Evolutionary conservation across 2,797 vertebrate species (phyloP).

Genomic region (Protonibea diacanthus): DNA sequence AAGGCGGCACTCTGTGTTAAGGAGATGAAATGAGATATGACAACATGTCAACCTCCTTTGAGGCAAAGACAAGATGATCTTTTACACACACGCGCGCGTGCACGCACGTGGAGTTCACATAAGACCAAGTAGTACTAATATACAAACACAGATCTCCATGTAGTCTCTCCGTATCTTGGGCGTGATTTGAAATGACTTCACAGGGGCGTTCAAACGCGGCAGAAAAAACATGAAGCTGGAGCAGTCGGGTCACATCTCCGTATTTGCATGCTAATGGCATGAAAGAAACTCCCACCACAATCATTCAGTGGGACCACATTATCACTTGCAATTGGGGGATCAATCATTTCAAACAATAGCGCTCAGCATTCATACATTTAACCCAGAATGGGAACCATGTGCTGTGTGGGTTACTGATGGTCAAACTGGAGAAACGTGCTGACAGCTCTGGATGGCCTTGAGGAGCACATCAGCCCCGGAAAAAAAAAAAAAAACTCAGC

Average conservation of each 20-base stretch:
- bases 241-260: constrained; percentile 37
- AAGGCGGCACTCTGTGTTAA: constrained; percentile 39
- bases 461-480: constrained; percentile 66
- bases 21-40: constrained; percentile 53
- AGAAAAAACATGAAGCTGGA: constrained; percentile 13
- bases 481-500: constrained; percentile 45
- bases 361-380: constrained; percentile 57
- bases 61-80: constrained; percentile 30
- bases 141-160: constrained; percentile 27
- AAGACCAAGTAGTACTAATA: neutral
- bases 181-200: constrained; percentile 56
- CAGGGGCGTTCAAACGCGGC: constrained; percentile 17
- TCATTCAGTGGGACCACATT: constrained; percentile 55
- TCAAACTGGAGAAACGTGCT: constrained; percentile 65
- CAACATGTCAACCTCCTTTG: constrained; percentile 43
- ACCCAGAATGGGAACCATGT: constrained; percentile 79
- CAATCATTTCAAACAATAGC: constrained; percentile 70
- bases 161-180: neutral
- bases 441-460: constrained; percentile 73
- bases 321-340: constrained; percentile 70
- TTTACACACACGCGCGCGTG: constrained; percentile 9
- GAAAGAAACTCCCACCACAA: constrained; percentile 56
- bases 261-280: constrained; percentile 60
- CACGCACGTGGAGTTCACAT: neutral
- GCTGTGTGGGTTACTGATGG: constrained; percentile 54